Evolutionary conservation across 2,888 invertebrate genomes (phyloP).

Genomic region (Drosophila paramelanica): DNA sequence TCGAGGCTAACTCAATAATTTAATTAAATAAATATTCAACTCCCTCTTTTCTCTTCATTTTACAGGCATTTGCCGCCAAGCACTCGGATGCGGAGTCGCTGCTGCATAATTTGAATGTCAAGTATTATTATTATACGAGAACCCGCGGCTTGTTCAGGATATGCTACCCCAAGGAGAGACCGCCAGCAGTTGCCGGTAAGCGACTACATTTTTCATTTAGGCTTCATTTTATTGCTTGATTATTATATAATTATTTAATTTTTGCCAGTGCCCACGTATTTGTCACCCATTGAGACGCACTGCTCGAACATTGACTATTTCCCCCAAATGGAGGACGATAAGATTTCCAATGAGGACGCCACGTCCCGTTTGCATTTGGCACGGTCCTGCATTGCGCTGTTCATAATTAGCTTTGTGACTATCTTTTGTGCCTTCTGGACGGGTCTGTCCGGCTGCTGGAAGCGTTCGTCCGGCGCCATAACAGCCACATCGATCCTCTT

Average conservation of each 20-base stretch:
- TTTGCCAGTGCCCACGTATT: conserved; percentile 91
- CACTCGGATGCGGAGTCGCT: conserved; percentile 89
- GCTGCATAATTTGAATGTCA: conserved; percentile 92
- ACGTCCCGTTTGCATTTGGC: conserved; percentile 95
- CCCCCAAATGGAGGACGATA: conserved; percentile 86
- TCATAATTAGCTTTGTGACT: conserved; percentile 95
- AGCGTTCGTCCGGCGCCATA: conserved; percentile 96
- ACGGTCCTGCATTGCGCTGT: conserved; percentile 95
- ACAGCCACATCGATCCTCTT: conserved; percentile 93
- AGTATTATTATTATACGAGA: conserved; percentile 95
- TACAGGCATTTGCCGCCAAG: conserved; percentile 90
- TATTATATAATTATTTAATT: too few species aligned
- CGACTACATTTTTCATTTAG: background rate
- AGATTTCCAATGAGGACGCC: conserved; percentile 87
- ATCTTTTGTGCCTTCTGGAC: conserved; percentile 98
- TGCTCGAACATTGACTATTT: conserved; percentile 98
- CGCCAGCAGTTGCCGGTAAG: conserved; percentile 90
- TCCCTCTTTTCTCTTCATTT: conserved; percentile 50
- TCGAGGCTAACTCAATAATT: conserved; percentile 22
- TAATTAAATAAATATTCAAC: conserved; percentile 1
- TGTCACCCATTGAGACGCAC: conserved; percentile 97
- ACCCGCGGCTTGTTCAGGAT: conserved; percentile 97
- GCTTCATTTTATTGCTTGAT: too few species aligned
- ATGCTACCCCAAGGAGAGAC: conserved; percentile 96
- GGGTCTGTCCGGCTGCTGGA: conserved; percentile 98